Evolutionary conservation across 2,113 vertebrate species (phyloP).

Genomic region (Castor canadensis): DNA sequence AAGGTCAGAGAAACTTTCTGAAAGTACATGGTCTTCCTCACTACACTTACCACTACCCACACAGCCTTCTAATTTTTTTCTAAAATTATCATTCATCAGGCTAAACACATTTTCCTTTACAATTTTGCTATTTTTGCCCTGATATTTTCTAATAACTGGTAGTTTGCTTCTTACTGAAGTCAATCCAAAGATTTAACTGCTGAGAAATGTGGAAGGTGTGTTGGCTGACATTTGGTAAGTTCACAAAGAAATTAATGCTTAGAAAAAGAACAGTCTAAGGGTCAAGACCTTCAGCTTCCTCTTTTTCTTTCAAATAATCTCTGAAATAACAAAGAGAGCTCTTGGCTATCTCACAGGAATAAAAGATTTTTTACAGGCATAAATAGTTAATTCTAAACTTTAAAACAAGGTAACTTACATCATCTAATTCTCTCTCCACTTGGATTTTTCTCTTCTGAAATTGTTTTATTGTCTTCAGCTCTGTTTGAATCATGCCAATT

Average conservation of each 20-base stretch:
- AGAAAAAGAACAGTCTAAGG: neutral
- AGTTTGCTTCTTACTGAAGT: constrained; percentile 28
- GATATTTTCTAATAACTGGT: neutral
- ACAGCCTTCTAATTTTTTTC: neutral
- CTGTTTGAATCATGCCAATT: constrained; percentile 87
- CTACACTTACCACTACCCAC: neutral
- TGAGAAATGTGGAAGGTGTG: neutral
- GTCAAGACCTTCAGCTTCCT: neutral
- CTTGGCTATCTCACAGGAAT: neutral
- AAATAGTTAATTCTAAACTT: constrained; percentile 19
- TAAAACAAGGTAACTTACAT: constrained; percentile 72
- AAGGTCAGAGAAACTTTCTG: constrained; percentile 14
- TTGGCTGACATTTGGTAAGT: constrained; percentile 3
- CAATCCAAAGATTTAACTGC: neutral
- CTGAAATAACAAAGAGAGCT: neutral
- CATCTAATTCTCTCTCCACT: constrained; percentile 89
- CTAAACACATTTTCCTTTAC: constrained; percentile 23
- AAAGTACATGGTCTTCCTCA: neutral
- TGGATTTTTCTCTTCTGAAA: constrained; percentile 86
- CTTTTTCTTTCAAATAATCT: constrained; percentile 16
- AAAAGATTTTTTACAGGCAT: neutral
- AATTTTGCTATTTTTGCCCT: neutral
- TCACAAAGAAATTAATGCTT: constrained; percentile 26
- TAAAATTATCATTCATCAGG: constrained; percentile 29
- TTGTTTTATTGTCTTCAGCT: constrained; percentile 87